Base-by-base conservation (phyloP, 1,140 invertebrate genomes). In the Drosophila ficusphila region DNA sequence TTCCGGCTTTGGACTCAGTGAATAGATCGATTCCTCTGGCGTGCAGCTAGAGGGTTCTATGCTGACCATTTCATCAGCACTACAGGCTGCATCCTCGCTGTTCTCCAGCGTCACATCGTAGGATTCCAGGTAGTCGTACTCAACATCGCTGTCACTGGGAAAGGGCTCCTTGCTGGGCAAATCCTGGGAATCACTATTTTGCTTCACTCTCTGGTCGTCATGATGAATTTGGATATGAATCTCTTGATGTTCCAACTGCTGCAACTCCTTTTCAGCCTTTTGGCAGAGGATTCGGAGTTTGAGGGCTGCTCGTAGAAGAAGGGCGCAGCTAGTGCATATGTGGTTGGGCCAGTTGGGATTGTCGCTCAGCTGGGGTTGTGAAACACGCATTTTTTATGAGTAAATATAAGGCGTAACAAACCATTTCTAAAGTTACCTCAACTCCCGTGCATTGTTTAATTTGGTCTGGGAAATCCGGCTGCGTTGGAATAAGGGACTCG, bases 321-420 rank as follows among this genome's bases (percentile, higher is more conserved):
- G 25, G 4, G 65, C 47, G 21, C 89, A 90, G 19, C 67, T 73
- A 4, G 49, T 77, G 48, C 89, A 90, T 18, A 90, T 90, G 39
- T 42, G 53, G 52, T 70, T 73, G 8, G 72, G 52, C 23, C 65
- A 33, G n/a, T 33, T 31, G 3, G 29, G 12, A 18, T 60, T 41
- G 6, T 70, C 9, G 11, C 21, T 60, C n/a, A 90, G 27, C 86
- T 90, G 21, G 0, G 46, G 12, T 56, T 23, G 39, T 21, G 19
- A n/a, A 12, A 14, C n/a, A 12, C 1, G 11, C 1, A 0, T 31
- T 36, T 36, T 7, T 14, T 21, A n/a, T 7, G 5, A 3, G 11
- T 18, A 39, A 3, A 18, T 8, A 18, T 39, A 3, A 14, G 5
- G 25, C 2, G 27, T 2, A 34, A 38, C 7, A 9, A 4, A 11